Conservation (phyloP, 2,888 invertebrate genomes). For the Epiblema foenella region DNA sequence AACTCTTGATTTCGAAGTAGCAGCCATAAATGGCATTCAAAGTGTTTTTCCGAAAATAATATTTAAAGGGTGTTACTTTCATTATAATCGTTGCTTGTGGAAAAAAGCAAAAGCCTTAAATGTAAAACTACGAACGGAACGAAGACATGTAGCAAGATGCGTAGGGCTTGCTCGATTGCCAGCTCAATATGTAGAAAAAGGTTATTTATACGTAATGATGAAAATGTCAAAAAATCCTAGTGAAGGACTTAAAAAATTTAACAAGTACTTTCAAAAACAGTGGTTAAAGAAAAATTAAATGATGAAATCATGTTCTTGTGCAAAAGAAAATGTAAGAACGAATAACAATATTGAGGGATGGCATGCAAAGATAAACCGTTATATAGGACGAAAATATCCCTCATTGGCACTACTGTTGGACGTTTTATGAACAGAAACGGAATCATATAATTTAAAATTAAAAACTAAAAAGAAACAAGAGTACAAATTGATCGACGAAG, state of each 20-base stretch:
- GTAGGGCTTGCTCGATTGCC: slow-evolving; percentile 33
- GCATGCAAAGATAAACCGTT: slow-evolving; percentile 31
- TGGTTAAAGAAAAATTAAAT: slow-evolving; percentile 25
- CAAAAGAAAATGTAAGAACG: slow-evolving; percentile 16
- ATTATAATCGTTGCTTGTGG: slow-evolving; percentile 33
- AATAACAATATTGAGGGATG: slow-evolving; percentile 17
- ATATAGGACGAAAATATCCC: slow-evolving; percentile 32
- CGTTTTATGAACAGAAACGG: slow-evolving; percentile 14
- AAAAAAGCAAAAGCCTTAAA: slow-evolving; percentile 31
- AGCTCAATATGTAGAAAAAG: slow-evolving; percentile 18
- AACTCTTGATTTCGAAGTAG: too few species aligned
- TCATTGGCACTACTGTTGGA: slow-evolving; percentile 15
- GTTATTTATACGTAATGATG: slow-evolving; percentile 14
- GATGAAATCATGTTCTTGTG: slow-evolving; percentile 25
- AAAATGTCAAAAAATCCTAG: too few species aligned
- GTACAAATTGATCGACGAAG: slow-evolving; percentile 23
- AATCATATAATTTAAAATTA: slow-evolving; percentile 2
- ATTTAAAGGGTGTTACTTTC: slow-evolving; percentile 31
- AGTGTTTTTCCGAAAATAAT: too few species aligned
- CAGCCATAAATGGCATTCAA: too few species aligned
- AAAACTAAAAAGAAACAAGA: neutral
- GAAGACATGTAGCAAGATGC: slow-evolving; percentile 34
- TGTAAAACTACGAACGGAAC: slow-evolving; percentile 19
- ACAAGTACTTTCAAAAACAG: slow-evolving; percentile 13
- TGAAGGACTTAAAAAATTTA: too few species aligned